These are phyloP conservation scores for Cremastinae sp. DNA, from an alignment of 2,888 invertebrate species.

Conservation along the genomic window DNA sequence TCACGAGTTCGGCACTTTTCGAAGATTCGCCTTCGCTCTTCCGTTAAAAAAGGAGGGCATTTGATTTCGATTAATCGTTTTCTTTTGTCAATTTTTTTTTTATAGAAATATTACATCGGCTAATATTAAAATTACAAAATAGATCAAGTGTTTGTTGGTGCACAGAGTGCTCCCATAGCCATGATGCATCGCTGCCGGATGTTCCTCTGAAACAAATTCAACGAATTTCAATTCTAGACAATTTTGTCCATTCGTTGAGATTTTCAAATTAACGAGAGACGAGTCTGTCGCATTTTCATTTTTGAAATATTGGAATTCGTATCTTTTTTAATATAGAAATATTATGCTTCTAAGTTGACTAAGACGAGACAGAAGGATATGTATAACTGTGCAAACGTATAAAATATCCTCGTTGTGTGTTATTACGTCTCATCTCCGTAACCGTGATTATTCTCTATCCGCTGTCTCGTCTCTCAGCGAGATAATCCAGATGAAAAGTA, in stretches of 20 bases:
- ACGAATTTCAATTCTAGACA: slow-evolving; percentile 64
- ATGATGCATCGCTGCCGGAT: slow-evolving; percentile 93
- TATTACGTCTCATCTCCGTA: slow-evolving; percentile 9
- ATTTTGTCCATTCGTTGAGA: too few species aligned
- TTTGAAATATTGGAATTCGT: too few species aligned
- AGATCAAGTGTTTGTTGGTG: slow-evolving; percentile 66
- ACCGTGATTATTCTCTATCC: slow-evolving; percentile 15
- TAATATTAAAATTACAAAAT: slow-evolving; percentile 73
- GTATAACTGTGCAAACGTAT: too few species aligned
- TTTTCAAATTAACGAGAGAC: slow-evolving; percentile 18
- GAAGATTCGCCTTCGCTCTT: slow-evolving; percentile 3
- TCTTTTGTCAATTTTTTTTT: slow-evolving; percentile 52
- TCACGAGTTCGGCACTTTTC: slow-evolving; percentile 7
- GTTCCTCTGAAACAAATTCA: slow-evolving; percentile 85
- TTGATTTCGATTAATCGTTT: not conserved
- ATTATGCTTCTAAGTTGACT: not conserved
- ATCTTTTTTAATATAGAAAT: too few species aligned
- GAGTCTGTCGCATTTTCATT: slow-evolving; percentile 36
- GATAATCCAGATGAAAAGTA: slow-evolving; percentile 63
- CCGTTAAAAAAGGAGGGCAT: slow-evolving; percentile 17
- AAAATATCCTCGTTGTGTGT: not conserved
- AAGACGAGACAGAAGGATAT: too few species aligned
- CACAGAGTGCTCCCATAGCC: slow-evolving; percentile 82
- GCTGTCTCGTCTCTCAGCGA: slow-evolving; percentile 16
- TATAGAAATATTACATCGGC: slow-evolving; percentile 73